Conservation (phyloP, 2,113 vertebrate genomes). For the Cacatua alba region DNA sequence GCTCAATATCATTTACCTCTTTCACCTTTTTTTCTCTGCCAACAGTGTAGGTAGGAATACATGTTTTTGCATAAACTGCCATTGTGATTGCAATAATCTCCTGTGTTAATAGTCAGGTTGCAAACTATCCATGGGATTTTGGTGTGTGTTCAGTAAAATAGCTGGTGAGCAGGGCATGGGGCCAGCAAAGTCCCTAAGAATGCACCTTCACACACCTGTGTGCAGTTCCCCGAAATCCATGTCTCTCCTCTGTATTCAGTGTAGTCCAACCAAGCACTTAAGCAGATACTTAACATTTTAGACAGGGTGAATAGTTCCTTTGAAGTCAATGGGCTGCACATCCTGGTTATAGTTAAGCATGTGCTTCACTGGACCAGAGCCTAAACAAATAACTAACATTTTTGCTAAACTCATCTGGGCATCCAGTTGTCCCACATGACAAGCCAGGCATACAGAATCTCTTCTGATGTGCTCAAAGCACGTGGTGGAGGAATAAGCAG, state of each 20-base stretch:
- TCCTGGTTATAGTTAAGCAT: constrained; percentile 62
- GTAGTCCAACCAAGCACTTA: constrained; percentile 32
- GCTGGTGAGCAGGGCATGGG: neutral
- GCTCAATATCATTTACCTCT: neutral
- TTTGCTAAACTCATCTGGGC: constrained; percentile 54
- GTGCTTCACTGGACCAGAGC: constrained; percentile 41
- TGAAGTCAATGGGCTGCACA: constrained; percentile 58
- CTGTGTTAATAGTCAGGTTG: neutral
- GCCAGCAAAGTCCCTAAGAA: neutral
- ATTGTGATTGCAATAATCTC: neutral
- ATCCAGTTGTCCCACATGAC: constrained; percentile 50
- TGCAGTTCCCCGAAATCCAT: neutral
- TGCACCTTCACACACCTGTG: neutral
- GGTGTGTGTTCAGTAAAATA: neutral
- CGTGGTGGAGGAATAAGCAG: neutral
- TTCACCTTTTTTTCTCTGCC: neutral
- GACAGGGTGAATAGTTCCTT: constrained; percentile 40
- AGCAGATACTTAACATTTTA: constrained; percentile 48
- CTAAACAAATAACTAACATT: constrained; percentile 57
- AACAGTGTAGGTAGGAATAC: neutral
- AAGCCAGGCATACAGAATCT: constrained; percentile 35
- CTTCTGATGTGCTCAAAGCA: constrained; percentile 18
- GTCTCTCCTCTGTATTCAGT: neutral
- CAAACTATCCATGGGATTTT: neutral
- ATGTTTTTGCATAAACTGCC: neutral